A percentile compares a stretch with the other conserved stretches of the same genome.
phyloP scores from a whole-genome alignment of 92 coral and sea anemone species.

The Palythoa grandis region DNA sequence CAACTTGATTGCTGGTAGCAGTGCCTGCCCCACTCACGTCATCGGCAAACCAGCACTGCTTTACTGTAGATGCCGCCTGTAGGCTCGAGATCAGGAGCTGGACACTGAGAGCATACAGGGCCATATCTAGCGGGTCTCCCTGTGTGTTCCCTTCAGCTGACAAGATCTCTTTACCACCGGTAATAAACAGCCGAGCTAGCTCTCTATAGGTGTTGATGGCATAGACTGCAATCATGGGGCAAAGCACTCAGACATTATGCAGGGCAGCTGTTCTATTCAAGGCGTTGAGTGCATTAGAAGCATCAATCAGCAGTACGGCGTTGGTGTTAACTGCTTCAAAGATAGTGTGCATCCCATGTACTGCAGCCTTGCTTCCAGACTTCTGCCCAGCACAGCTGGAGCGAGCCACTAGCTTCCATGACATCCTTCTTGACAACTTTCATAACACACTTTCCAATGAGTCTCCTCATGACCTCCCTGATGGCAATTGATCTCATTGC shows the following conservation, averaged over 20 bases:
- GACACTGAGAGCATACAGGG: background rate
- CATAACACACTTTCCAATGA: background rate
- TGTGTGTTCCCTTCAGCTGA: background rate
- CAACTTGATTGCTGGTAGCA: background rate
- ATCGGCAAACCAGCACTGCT: background rate
- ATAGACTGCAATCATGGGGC: background rate
- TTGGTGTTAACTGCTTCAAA: background rate
- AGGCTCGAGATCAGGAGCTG: background rate
- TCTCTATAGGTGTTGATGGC: conserved; percentile 16
- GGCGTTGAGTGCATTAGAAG: conserved; percentile 30
- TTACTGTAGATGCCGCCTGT: background rate
- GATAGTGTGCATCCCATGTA: conserved; percentile 31
- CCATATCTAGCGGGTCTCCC: background rate
- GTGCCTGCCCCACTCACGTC: background rate
- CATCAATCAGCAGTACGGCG: conserved; percentile 1
- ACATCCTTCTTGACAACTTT: background rate
- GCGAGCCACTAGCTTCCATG: background rate
- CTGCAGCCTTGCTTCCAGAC: background rate
- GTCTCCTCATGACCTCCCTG: background rate
- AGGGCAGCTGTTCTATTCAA: conserved; percentile 12
- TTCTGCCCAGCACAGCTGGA: background rate
- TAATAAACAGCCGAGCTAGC: conserved; percentile 2
- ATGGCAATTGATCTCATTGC: background rate
- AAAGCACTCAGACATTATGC: conserved; percentile 23
- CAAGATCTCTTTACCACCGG: conserved; percentile 2